These are phyloP conservation scores for Adelognathus sp. DNA, from an alignment of 2,888 invertebrate genomes.

Conservation along the genomic window DNA sequence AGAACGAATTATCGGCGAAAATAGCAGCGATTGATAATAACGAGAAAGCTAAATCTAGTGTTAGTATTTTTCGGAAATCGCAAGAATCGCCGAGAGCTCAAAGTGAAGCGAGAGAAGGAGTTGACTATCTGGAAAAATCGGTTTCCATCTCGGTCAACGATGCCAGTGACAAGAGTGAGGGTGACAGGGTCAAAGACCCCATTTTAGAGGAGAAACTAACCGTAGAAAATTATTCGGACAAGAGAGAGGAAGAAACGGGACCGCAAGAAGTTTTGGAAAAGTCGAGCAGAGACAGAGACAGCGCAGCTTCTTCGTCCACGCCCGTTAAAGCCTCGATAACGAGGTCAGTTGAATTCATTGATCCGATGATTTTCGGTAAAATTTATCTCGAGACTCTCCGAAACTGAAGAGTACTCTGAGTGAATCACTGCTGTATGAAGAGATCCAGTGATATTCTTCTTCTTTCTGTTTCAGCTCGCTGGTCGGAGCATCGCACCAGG, in stretches of 20 bases:
- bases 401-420: too few relatives aligned
- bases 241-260: not conserved
- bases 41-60: not conserved
- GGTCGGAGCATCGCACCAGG: slow-evolving; percentile 6
- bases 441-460: not conserved
- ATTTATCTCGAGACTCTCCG: not conserved
- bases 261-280: not conserved
- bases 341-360: slow-evolving; percentile 32
- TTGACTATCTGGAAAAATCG: slow-evolving; percentile 30
- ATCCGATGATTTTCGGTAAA: not conserved
- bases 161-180: not conserved
- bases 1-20: not conserved
- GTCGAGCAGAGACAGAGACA: not conserved
- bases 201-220: not conserved
- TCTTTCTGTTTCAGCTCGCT: slow-evolving; percentile 22
- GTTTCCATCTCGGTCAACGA: slow-evolving; percentile 14
- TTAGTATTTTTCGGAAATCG: not conserved
- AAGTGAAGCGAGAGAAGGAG: not conserved
- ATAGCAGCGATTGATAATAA: not conserved
- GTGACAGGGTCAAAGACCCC: not conserved
- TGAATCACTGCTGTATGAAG: too few relatives aligned
- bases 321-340: slow-evolving; percentile 19
- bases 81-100: not conserved
- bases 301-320: not conserved
- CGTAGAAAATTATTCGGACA: not conserved